Percentiles rank a stretch among this genome's conserved stretches.
Conservation (phyloP, 1,140 invertebrate species). For the Doryteuthis pealeii region DNA sequence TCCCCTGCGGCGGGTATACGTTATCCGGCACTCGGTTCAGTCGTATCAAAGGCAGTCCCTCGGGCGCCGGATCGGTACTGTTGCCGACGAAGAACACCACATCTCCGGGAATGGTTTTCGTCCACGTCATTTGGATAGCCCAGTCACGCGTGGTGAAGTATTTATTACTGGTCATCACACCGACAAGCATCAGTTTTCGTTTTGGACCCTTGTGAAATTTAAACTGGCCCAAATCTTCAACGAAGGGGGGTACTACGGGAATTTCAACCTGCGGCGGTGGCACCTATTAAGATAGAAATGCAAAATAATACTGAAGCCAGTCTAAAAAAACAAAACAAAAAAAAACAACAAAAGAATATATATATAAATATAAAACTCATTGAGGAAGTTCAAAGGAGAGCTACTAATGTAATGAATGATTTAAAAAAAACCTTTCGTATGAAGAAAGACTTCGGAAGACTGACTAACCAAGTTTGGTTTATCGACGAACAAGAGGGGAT, state of each 20-base stretch:
- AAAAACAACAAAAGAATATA: too few species aligned
- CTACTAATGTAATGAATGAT: too few species aligned
- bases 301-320: too few species aligned
- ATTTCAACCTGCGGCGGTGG: neutral
- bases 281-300: too few species aligned
- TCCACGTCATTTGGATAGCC: constrained; percentile 89
- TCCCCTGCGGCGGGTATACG: constrained; percentile 97
- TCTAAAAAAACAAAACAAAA: too few species aligned
- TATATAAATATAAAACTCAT: too few species aligned
- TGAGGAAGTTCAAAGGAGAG: too few species aligned
- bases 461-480: too few species aligned
- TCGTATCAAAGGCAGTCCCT: constrained; percentile 69
- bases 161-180: constrained; percentile 91
- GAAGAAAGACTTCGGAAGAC: too few species aligned
- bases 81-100: constrained; percentile 77
- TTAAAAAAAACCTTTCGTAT: too few species aligned
- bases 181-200: constrained; percentile 66
- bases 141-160: constrained; percentile 80
- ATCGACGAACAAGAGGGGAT: too few species aligned
- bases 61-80: constrained; percentile 48
- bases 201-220: neutral
- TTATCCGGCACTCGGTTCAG: constrained; percentile 81
- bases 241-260: neutral
- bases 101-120: constrained; percentile 76
- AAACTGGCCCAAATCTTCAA: neutral